Evolutionary conservation across 2,113 vertebrate genomes (phyloP).

Genomic region (Thamnophis sirtalis): DNA sequence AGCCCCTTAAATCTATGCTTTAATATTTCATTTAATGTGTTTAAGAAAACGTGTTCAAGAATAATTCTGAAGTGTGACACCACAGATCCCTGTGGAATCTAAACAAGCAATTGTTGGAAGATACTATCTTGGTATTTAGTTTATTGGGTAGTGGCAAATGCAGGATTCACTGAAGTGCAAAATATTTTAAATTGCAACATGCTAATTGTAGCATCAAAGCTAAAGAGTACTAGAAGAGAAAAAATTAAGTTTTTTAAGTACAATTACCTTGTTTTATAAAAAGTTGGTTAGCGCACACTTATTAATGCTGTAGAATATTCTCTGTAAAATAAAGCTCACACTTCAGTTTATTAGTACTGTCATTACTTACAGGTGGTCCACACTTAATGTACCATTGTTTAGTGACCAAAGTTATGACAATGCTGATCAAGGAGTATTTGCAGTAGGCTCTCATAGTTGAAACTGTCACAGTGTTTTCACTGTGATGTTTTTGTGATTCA

Average conservation of each 20-base stretch:
- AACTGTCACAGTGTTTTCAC: not conserved
- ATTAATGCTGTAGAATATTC: not conserved
- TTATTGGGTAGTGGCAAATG: constrained; percentile 40
- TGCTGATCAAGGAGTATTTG: not conserved
- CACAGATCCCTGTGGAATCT: not conserved
- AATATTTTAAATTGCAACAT: not conserved
- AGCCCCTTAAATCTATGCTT: not conserved
- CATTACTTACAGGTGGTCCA: not conserved
- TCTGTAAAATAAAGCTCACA: not conserved
- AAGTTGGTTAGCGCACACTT: not conserved
- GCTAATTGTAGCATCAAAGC: constrained; percentile 8
- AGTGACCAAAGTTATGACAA: not conserved
- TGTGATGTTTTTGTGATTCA: not conserved
- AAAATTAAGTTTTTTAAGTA: not conserved
- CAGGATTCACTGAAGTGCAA: not conserved
- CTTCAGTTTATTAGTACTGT: not conserved
- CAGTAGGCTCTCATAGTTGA: not conserved
- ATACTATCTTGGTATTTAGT: accelerated
- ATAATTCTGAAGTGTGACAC: not conserved
- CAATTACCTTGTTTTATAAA: not conserved
- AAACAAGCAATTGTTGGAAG: not conserved
- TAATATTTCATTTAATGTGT: not conserved
- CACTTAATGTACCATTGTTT: not conserved
- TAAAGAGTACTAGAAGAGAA: not conserved
- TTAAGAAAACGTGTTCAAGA: not conserved